Percentiles rank a stretch among this genome's conserved stretches.
Conservation (phyloP, 2,888 invertebrate genomes). For the Spisula solida region DNA sequence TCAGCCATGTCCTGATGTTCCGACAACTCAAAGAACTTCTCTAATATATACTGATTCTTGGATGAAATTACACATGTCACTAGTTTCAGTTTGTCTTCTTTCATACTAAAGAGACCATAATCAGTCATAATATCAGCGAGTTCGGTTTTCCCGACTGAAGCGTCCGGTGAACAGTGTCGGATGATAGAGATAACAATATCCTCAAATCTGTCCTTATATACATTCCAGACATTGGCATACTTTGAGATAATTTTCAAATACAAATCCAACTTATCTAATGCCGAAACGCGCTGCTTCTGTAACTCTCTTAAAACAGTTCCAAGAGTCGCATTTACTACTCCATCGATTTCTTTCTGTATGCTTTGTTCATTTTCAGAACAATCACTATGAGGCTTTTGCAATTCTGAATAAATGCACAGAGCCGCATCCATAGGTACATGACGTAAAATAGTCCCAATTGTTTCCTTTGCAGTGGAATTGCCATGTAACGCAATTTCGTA, state of each 20-base stretch:
- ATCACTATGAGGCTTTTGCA: neutral
- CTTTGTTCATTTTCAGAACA: neutral
- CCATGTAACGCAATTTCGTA: neutral
- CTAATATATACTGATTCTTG: neutral
- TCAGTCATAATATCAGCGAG: neutral
- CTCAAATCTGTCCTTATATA: neutral
- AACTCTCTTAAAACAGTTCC: neutral
- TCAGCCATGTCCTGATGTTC: neutral
- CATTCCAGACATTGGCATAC: neutral
- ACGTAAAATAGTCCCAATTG: neutral
- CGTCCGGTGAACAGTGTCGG: neutral
- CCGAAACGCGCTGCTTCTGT: neutral
- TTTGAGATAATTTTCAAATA: neutral
- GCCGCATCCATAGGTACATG: neutral
- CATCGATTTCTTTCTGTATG: neutral
- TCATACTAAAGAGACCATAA: neutral
- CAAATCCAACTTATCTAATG: neutral
- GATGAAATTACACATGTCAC: neutral
- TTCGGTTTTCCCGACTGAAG: neutral
- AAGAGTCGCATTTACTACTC: neutral
- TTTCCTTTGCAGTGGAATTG: neutral
- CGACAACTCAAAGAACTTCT: constrained; percentile 6
- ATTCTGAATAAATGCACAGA: neutral
- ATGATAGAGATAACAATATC: constrained; percentile 12
- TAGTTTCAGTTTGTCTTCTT: neutral